Percentiles rank a stretch among this genome's conserved stretches.
phyloP scores from a whole-genome alignment of 2,113 vertebrate genomes.

The Thalassarche chlororhynchos region DNA sequence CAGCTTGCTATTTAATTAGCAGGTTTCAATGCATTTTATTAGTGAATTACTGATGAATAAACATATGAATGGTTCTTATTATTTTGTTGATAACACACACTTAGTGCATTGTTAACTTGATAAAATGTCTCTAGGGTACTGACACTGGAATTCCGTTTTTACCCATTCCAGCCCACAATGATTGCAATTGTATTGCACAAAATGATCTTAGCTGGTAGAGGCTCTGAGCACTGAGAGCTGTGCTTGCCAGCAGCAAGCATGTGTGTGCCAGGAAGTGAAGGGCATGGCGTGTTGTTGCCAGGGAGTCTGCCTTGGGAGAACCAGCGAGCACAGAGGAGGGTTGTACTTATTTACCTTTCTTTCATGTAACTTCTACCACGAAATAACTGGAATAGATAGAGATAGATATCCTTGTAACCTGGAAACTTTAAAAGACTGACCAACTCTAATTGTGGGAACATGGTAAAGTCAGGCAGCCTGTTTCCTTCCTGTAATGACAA shows the following conservation, averaged over 20 bases:
- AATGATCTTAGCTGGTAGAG: background rate
- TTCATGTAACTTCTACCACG: background rate
- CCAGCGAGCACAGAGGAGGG: background rate
- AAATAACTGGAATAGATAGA: background rate
- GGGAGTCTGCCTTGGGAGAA: background rate
- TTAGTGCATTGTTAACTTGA: background rate
- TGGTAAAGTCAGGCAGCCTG: background rate
- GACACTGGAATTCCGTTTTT: background rate
- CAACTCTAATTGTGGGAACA: background rate
- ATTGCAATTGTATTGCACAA: background rate
- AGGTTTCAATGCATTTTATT: slow-evolving; percentile 41
- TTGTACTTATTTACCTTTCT: background rate
- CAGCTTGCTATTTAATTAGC: slow-evolving; percentile 27
- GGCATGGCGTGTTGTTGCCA: background rate
- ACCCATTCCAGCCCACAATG: background rate
- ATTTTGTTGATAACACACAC: background rate
- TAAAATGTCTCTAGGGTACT: background rate
- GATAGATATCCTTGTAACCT: background rate
- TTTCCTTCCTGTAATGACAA: background rate
- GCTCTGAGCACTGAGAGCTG: background rate
- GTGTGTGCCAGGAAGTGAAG: background rate
- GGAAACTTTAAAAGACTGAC: background rate
- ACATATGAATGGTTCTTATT: background rate
- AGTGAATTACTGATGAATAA: slow-evolving; percentile 6
- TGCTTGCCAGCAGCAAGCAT: background rate